phyloP scores from a whole-genome alignment of 2,797 vertebrate genomes.

The Hylomyscus alleni region DNA sequence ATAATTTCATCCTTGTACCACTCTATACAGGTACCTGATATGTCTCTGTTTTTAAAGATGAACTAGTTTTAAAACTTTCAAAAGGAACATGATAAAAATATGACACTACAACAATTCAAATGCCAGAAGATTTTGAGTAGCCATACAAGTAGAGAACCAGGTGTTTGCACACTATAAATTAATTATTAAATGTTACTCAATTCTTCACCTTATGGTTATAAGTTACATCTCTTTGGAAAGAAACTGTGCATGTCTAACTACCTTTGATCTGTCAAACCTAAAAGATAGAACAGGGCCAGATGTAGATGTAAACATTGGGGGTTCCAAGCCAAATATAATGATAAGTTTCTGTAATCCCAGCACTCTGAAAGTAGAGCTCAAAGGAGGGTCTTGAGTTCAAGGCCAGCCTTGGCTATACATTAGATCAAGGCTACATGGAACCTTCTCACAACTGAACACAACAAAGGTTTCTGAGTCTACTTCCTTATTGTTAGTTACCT shows the following conservation, averaged over 20 bases:
- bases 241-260: background rate
- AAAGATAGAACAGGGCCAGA: background rate
- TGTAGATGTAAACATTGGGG: background rate
- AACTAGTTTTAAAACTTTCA: slow-evolving; percentile 34
- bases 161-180: background rate
- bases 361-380: background rate
- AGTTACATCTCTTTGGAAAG: slow-evolving; percentile 24
- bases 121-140: background rate
- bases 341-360: background rate
- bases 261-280: background rate
- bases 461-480: background rate
- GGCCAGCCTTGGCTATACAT: background rate
- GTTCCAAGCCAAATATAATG: background rate
- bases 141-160: background rate
- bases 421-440: background rate
- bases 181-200: background rate
- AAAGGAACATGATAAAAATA: background rate
- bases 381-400: background rate
- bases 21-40: background rate
- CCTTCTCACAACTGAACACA: background rate
- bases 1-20: slow-evolving; percentile 2
- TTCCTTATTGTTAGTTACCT: background rate
- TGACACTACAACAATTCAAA: background rate
- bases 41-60: background rate
- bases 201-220: background rate